Evolutionary conservation across 2,113 vertebrate genomes (phyloP).

Genomic region (Ammodramus savannarum): DNA sequence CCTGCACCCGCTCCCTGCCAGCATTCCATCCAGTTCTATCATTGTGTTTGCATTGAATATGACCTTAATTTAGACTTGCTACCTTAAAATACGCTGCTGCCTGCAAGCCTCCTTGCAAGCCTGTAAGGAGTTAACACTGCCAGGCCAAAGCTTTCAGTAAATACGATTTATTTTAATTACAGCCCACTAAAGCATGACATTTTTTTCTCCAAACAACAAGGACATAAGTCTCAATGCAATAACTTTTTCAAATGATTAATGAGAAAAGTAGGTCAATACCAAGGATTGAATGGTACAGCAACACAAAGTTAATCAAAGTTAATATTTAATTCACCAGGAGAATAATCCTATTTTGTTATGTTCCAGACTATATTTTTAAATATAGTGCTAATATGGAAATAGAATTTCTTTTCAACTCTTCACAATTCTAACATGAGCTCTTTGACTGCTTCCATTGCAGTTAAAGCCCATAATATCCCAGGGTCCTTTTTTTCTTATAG

Average conservation of each 20-base stretch:
- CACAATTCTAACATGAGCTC: neutral
- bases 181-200: neutral
- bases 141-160: neutral
- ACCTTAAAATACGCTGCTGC: neutral
- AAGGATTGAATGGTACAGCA: conserved; percentile 45
- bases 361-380: neutral
- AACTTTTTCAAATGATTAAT: conserved; percentile 68
- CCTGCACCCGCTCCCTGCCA: neutral
- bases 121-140: neutral
- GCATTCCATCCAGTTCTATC: neutral
- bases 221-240: conserved; percentile 43
- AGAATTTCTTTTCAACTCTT: neutral
- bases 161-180: neutral
- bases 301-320: conserved; percentile 22
- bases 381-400: neutral
- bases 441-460: neutral
- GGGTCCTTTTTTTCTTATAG: neutral
- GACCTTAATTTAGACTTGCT: neutral
- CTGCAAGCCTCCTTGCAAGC: neutral
- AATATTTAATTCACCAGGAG: conserved; percentile 12
- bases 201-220: conserved; percentile 56
- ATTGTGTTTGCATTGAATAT: neutral
- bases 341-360: neutral
- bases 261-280: conserved; percentile 63
- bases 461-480: neutral